Conservation (phyloP, 2,888 invertebrate species). For the Choristoneura rosaceana region DNA sequence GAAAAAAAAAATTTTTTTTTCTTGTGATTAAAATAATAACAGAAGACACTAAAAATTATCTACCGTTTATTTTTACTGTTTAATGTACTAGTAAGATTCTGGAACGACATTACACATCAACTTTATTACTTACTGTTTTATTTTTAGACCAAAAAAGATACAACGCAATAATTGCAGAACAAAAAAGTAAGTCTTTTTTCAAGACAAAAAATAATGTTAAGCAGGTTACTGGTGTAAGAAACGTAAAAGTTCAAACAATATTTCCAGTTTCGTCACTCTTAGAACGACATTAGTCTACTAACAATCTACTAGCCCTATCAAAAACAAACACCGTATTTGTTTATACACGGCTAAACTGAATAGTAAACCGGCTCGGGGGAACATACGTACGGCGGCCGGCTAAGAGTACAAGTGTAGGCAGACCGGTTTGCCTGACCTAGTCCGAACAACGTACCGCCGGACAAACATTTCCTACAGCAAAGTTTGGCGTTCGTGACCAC, state of each 20-base stretch:
- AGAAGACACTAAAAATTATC: too few relatives aligned
- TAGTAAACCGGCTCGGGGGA: neutral
- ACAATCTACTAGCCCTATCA: neutral
- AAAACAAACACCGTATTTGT: neutral
- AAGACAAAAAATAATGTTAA: too few relatives aligned
- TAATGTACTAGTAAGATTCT: too few relatives aligned
- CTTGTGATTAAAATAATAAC: too few relatives aligned
- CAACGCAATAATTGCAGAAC: too few relatives aligned
- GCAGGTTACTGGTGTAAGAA: too few relatives aligned
- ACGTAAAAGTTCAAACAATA: neutral
- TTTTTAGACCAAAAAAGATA: too few relatives aligned
- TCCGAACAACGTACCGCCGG: slow-evolving; percentile 10
- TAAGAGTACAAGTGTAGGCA: slow-evolving; percentile 14
- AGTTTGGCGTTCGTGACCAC: neutral
- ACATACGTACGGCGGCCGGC: neutral
- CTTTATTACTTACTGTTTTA: too few relatives aligned
- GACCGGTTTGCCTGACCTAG: slow-evolving; percentile 35
- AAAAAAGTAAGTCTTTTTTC: too few relatives aligned
- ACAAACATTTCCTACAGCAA: slow-evolving; percentile 8
- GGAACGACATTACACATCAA: too few relatives aligned
- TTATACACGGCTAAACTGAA: neutral
- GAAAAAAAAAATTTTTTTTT: too few relatives aligned
- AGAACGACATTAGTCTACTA: neutral
- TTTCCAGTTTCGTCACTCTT: neutral
- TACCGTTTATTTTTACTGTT: too few relatives aligned